Base-by-base conservation (phyloP, 1,140 invertebrate species). In the Drosophila sp. region DNA sequence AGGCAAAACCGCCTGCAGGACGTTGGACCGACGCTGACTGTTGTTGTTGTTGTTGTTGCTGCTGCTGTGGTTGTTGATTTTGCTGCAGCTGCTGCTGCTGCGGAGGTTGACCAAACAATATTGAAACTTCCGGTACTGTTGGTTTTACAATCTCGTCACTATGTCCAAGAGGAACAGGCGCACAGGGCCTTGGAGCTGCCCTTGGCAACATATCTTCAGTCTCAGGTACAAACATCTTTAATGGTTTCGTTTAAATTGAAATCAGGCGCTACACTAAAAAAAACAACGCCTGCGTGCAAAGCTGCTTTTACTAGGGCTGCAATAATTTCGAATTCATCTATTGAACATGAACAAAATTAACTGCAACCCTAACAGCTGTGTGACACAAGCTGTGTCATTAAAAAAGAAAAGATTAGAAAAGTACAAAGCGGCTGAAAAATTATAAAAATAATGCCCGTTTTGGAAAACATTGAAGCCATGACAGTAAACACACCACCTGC, bases 201-300 rank as follows among this genome's bases (percentile, higher is more conserved):
- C 89, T 66, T 0, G 90, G 90, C 45, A 91, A 18, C 90, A 91
- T 91, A 43, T 91, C 90, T 53, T 91, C 90, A 5, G 89, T 91
- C 72, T 91, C 89, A 2, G 76, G 75, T 64, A 51, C 65, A 48
- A 78, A 90, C 89, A 91, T 91, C 7, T 7, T 29, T 7, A 29
- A 34, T 25, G 46, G 18, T 46, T 48, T 32, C 13, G 34, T 41
- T 32, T 13, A 71, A 87, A 62, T 87, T 83, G 48, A 87, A 87
- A 79, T 76, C 43, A 29, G 61, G 79, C 83, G 82, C 34, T 57
- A 36, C 13, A 38, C 4, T 50, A 56, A 41, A 7, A 50, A 45
- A 7, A 13, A 41, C 51, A 41, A 9, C 21, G 45, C 40, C 56
- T 64, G 53, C 45, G 25, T 48, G 34, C 40, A 43, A 63, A 27